Evolutionary conservation across 2,888 invertebrate species (phyloP).

Genomic region (Philhelius pedissequus): DNA sequence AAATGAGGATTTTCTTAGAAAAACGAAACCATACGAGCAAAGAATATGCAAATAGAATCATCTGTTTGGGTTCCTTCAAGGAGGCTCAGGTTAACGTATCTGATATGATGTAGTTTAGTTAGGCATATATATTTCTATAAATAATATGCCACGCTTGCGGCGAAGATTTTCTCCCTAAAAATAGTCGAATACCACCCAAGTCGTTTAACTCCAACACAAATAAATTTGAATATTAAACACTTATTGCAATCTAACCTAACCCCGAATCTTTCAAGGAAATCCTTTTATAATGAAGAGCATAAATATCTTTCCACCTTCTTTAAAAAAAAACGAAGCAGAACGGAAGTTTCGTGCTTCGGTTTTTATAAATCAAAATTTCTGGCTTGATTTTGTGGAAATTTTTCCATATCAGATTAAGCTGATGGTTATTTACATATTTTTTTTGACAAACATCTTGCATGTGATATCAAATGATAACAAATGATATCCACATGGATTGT

Average conservation of each 20-base stretch:
- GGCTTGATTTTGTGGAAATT: constrained; percentile 19
- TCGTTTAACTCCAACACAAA: background rate
- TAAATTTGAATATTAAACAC: constrained; percentile 34
- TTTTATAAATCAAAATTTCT: constrained; percentile 5
- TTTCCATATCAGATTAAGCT: background rate
- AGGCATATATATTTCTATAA: background rate
- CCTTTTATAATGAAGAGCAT: constrained; percentile 17
- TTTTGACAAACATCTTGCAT: constrained; percentile 19
- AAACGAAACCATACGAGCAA: constrained; percentile 11
- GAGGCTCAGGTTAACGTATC: background rate
- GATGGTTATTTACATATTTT: constrained; percentile 13
- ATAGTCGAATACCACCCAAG: background rate
- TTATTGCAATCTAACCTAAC: constrained; percentile 20
- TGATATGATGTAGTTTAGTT: too few species aligned
- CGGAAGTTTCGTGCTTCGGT: too few species aligned
- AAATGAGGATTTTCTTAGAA: constrained; percentile 17
- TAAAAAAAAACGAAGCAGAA: too few species aligned
- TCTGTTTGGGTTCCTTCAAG: background rate
- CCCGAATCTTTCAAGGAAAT: constrained; percentile 15
- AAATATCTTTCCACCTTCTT: background rate
- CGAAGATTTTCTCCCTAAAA: background rate
- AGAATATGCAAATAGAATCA: constrained; percentile 16
- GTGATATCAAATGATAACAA: background rate
- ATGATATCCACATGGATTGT: background rate
- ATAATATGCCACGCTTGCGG: background rate